Evolutionary conservation across 2,888 invertebrate species (phyloP), one percentile per base, ranked within the genome.

Genomic region (Serrognathus titanus): DNA sequence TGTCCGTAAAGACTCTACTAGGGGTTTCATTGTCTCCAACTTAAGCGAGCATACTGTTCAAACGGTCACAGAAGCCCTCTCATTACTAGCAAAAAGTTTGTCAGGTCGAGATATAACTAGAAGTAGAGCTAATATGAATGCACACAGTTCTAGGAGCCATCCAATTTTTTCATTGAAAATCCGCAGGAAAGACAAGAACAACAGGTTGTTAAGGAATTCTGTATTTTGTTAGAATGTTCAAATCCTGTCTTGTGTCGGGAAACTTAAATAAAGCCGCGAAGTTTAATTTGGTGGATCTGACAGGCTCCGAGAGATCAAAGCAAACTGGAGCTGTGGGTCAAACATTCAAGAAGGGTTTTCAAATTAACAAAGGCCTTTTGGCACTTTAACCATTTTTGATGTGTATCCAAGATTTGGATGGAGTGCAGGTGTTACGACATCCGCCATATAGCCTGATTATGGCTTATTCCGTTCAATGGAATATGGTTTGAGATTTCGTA

Each of bases 71-170:
- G 88, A 91, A 52, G 88, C 91, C 0, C 82, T 93, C 67, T 77
- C 82, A 51, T 86, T 84, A 39, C 72, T 91, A 13, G 80, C 83
- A 48, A 82, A 83, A 56, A 95, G 95, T 0, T 92, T 93, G 0
- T 67, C 79, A 0, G 85, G 88, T 7, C 80, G 95, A 48, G 90
- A n/a, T n/a, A n/a, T n/a, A n/a, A n/a, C 91, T 1, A 93, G 92
- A 0, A 94, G 91, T 0, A 85, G 92, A 2, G 96, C 96, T 0
- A 94, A 94, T 0, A 96, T 96, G 96, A 96, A 96, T 75, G 82
- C 85, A 12, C 87, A 88, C 1, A 94, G 94, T 4, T 94, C 93
- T 53, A 80, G 96, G 3, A 94, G 93, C 48, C 96, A 96, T 73
- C 95, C 95, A 0, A 92, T 96, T 41, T 93, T 92, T 69, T 92